Evolutionary conservation across 2,888 invertebrate species (phyloP).

Genomic region (Parnassius smintheus): DNA sequence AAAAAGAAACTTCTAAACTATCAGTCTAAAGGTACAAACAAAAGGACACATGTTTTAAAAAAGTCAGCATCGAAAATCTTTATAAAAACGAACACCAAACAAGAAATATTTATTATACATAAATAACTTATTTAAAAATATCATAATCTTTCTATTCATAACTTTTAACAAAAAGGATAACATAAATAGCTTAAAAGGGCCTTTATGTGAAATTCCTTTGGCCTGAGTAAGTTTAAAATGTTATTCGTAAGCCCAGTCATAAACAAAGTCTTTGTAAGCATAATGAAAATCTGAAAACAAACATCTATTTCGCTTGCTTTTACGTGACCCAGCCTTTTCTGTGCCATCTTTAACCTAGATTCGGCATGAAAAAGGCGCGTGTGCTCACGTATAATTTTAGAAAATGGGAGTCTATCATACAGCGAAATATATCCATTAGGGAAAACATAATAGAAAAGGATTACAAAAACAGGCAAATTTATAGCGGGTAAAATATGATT

Average conservation of each 20-base stretch:
- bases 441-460: constrained; percentile 15
- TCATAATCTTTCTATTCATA: too few relatives aligned
- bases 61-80: too few relatives aligned
- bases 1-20: too few relatives aligned
- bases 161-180: too few relatives aligned
- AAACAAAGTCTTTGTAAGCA: neutral
- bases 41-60: too few relatives aligned
- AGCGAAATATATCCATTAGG: constrained; percentile 19
- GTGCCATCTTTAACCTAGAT: constrained; percentile 24
- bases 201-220: too few relatives aligned
- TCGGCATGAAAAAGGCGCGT: constrained; percentile 17
- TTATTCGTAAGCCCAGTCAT: neutral
- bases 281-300: constrained; percentile 19
- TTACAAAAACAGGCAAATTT: neutral
- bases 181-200: too few relatives aligned
- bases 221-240: neutral
- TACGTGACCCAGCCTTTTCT: constrained; percentile 22
- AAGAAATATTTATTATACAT: too few relatives aligned
- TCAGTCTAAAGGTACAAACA: too few relatives aligned
- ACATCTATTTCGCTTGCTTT: constrained; percentile 11
- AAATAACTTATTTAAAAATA: too few relatives aligned
- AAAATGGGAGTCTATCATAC: constrained; percentile 2
- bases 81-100: too few relatives aligned
- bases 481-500: neutral
- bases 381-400: constrained; percentile 13